Evolutionary conservation across 53 echinoderm and acorn worm genomes (phyloP), one percentile per base, ranked within the genome.

Genomic region (Hippasteria phrygiana): DNA sequence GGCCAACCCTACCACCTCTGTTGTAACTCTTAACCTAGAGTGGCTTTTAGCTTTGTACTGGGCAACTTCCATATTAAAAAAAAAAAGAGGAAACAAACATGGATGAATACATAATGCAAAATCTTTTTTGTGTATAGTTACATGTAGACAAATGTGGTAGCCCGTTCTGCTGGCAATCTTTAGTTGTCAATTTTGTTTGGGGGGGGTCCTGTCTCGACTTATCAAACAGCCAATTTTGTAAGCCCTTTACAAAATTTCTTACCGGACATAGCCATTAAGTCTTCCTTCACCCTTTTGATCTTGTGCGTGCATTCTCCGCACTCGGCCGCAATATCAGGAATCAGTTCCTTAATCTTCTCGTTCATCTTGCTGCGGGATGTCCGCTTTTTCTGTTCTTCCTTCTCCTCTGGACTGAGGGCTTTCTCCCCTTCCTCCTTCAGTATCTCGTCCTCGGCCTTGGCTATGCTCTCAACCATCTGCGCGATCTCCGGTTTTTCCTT

Each of bases 321-420:
- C 34, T 46, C 71, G 0, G 71, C 71, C 2, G 85, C 85, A 9
- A 85, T 35, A 16, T 85, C 54, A 0, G 37, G 70, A 16, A 85
- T 85, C 51, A 69, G 35, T 39, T 85, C 71, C 51, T 70, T 85
- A 7, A 85, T 48, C 18, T 85, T 85, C 70, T 69, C 85, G 24
- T 38, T 47, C 5, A 51, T 24, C 36, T 45, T 55, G 59, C 14
- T 48, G 17, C 67, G 45, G 0, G 51, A 9, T 11, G 71, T 4
- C 20, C 69, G 43, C 12, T 85, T 69, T 37, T 53, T 69, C 33
- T 28, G 70, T 2, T 45, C 85, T 20, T 85, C 70, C 4, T 48
- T 35, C 11, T 70, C 71, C 33, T 64, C 67, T 0, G 64, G 32
- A 13, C 46, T 81, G 62, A 17, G 10, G 3, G 43, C 71, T 2